Percentiles rank a stretch among this genome's conserved stretches.
Conservation (phyloP, 37 sponge, comb jelly and placozoan species). For the Axinella damicornis region DNA sequence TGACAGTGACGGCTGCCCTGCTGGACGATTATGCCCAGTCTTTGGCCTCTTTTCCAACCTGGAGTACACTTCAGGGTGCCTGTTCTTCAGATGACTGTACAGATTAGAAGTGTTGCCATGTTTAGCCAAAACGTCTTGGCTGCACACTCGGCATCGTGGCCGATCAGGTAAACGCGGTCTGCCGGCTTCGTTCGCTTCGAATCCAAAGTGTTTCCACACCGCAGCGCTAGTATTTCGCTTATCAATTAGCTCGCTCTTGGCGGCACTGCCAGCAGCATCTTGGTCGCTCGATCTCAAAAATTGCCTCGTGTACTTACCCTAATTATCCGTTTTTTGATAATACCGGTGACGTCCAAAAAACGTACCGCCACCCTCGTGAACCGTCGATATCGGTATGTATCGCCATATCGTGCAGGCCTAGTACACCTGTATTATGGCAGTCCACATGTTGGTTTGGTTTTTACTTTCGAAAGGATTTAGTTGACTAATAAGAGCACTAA, state of each 20-base stretch:
- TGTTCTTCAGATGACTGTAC: slow-evolving; percentile 2
- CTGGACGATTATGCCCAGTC: background rate
- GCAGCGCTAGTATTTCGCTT: background rate
- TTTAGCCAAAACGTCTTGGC: background rate
- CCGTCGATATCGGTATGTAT: too few species aligned
- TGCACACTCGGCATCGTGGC: background rate
- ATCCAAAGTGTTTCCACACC: background rate
- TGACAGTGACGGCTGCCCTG: background rate
- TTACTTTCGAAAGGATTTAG: too few species aligned
- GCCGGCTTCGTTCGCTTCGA: background rate
- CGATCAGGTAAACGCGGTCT: background rate
- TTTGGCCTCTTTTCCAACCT: background rate
- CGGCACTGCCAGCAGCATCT: too few species aligned
- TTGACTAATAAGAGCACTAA: too few species aligned
- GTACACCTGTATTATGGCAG: too few species aligned
- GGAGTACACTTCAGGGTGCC: background rate
- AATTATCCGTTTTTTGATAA: too few species aligned
- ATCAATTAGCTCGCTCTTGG: background rate
- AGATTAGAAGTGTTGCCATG: slow-evolving; percentile 2
- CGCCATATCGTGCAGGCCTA: too few species aligned
- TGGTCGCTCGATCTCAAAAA: too few species aligned
- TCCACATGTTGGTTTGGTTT: too few species aligned
- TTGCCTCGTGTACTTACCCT: too few species aligned
- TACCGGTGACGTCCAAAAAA: too few species aligned
- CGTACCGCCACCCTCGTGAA: too few species aligned